Evolutionary conservation across 2,113 vertebrate species (phyloP), one percentile per base, ranked within the genome.

Genomic region (Collichthys lucidus): DNA sequence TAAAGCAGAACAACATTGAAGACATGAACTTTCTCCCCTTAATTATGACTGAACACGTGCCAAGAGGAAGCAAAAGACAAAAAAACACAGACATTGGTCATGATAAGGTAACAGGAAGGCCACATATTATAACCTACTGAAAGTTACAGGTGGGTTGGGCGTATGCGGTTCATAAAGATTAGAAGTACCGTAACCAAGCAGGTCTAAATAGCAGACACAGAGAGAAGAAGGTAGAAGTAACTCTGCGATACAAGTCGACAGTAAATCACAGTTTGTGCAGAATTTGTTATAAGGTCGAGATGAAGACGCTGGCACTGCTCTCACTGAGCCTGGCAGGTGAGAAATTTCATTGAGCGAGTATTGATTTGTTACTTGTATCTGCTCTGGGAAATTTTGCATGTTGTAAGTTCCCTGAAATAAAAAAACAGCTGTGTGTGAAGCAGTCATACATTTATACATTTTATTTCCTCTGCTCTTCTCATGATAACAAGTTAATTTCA

Each of bases 261-360:
- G 26, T 40, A 69, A 67, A 61, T 61, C 49, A 46, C 42, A 31
- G 11, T 61, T 11, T 24, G 11, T 40, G 72, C 29, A 57, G 55
- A 60, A 80, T 76, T 62, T 24, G 5, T 19, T 49, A 44, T 19
- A 53, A 60, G 50, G 17, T 56, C 17, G 90, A 68, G 57, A 94
- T 95, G 91, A 92, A 88, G 83, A 80, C 26, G 0, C 63, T 88
- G 26, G 20, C 42, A 3, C 49, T 93, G 9, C 71, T 95, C 42
- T 71, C 65, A 22, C 15, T 94, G 31, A 81, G 60, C 46, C 24
- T 94, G 0, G 22, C 91, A 91, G 92, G 94, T 95, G 85, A 74
- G 59, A 68, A 17, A 69, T 11, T 57, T 46, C 0, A 15, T 7
- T 8, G 6, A 35, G 35, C 1, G 35, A 35, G 35, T 8, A 8